Percentiles rank a stretch among this genome's conserved stretches.
Evolutionary conservation across 1,140 invertebrate genomes (phyloP).

Genomic region (Calephelis virginiensis): DNA sequence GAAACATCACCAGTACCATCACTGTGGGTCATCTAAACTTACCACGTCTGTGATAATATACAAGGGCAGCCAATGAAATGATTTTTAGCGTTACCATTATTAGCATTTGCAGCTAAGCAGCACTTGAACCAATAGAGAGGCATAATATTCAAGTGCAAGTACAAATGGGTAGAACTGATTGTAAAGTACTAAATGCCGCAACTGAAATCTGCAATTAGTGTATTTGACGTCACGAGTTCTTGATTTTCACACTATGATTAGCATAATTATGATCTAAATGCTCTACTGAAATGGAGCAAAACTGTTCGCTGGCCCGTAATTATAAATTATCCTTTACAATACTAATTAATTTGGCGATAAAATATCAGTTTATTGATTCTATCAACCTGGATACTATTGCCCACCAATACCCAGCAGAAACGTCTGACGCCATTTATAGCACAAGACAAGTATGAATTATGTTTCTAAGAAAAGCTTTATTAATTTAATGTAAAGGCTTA

Average conservation of each 20-base stretch:
- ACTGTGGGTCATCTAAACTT: too few species aligned
- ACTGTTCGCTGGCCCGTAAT: not conserved
- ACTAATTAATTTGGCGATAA: too few species aligned
- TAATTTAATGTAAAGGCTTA: too few species aligned
- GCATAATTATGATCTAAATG: conserved; percentile 20
- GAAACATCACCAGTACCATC: conserved; percentile 34
- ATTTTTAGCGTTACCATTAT: not conserved
- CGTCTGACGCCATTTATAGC: too few species aligned
- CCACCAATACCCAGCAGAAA: too few species aligned
- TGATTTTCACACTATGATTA: conserved; percentile 27
- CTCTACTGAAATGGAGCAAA: conserved; percentile 5
- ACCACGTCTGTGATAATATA: too few species aligned
- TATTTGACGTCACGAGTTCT: conserved; percentile 25
- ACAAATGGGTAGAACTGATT: conserved; percentile 15
- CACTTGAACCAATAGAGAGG: conserved; percentile 13
- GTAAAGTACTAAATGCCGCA: conserved; percentile 16
- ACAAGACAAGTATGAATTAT: too few species aligned
- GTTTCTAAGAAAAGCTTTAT: too few species aligned
- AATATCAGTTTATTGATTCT: too few species aligned
- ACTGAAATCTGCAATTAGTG: conserved; percentile 23
- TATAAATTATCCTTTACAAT: too few species aligned
- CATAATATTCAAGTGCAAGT: conserved; percentile 3
- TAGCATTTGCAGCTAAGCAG: conserved; percentile 5
- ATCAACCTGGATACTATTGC: too few species aligned
- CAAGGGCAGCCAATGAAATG: too few species aligned